Conservation (phyloP, 30 jellyfish, hydroid and myxozoan genomes). For the Morbakka virulenta region DNA sequence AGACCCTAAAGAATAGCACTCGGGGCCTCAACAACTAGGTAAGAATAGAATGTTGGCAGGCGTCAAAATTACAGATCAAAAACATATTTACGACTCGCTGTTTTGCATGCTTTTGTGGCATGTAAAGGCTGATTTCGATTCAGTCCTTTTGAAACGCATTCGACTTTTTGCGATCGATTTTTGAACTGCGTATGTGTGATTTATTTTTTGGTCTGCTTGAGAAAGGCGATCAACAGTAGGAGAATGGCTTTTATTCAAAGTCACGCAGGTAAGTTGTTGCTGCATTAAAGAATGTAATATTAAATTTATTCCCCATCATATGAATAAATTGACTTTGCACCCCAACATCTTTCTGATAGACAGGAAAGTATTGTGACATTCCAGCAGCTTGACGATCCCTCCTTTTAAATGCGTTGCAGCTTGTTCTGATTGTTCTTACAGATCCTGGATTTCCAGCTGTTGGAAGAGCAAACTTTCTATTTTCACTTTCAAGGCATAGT, state of each 20-base stretch:
- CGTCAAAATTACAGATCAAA: no score
- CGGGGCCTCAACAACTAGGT: no score
- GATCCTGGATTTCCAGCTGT: background rate
- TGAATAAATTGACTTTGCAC: background rate
- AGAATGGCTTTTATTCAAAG: background rate
- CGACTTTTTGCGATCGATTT: no score
- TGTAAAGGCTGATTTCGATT: no score
- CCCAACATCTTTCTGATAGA: background rate
- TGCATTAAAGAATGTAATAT: background rate
- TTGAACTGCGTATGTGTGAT: no score
- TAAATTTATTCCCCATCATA: background rate
- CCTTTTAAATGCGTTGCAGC: background rate
- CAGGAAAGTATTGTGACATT: background rate
- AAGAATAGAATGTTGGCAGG: no score
- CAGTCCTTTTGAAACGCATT: no score
- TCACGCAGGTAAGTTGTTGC: background rate
- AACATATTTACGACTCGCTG: no score
- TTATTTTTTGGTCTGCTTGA: no score
- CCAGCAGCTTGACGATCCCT: constrained; percentile 1
- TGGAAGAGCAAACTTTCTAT: background rate
- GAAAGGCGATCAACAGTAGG: background rate
- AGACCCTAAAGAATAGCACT: no score
- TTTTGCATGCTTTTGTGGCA: no score
- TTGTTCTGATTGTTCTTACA: background rate
- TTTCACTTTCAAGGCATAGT: background rate